phyloP scores from a whole-genome alignment of 2,888 invertebrate species.

The Creontiades dilutus region DNA sequence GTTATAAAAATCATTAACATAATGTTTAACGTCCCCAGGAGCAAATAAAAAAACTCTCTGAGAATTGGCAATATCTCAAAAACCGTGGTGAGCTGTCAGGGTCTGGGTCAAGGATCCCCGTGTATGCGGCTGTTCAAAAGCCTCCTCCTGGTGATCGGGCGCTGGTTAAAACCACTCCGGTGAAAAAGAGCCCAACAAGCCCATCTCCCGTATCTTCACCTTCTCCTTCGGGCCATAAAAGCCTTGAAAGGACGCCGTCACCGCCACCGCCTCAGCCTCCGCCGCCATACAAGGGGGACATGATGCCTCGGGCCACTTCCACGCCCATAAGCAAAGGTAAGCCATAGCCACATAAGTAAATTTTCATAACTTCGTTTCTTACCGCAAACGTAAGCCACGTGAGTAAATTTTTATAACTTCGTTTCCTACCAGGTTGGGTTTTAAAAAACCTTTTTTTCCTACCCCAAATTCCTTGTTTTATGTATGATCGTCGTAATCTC shows the following conservation, averaged over 20 bases:
- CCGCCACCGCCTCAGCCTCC: slow-evolving; percentile 64
- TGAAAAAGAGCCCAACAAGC: slow-evolving; percentile 48
- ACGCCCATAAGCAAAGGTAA: slow-evolving; percentile 70
- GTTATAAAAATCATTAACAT: neutral
- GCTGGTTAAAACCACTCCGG: slow-evolving; percentile 1
- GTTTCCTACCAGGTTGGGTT: no score
- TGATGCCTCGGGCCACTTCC: slow-evolving; percentile 59
- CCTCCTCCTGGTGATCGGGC: slow-evolving; percentile 45
- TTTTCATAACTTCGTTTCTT: no score
- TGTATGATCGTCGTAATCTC: no score
- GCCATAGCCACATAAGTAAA: no score
- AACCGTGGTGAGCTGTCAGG: slow-evolving; percentile 77
- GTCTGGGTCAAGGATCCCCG: slow-evolving; percentile 69
- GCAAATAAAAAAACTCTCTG: slow-evolving; percentile 80
- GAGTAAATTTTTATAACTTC: no score
- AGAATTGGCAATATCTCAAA: slow-evolving; percentile 81
- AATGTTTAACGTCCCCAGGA: slow-evolving; percentile 78
- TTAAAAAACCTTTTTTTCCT: no score
- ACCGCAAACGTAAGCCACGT: no score
- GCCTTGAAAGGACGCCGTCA: slow-evolving; percentile 58
- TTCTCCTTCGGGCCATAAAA: slow-evolving; percentile 52
- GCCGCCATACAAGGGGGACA: slow-evolving; percentile 44
- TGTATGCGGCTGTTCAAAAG: slow-evolving; percentile 63
- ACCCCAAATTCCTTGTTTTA: no score
- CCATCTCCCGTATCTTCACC: slow-evolving; percentile 24